phyloP scores from a whole-genome alignment of 2,888 invertebrate species.

The Schizaphis graminum region DNA sequence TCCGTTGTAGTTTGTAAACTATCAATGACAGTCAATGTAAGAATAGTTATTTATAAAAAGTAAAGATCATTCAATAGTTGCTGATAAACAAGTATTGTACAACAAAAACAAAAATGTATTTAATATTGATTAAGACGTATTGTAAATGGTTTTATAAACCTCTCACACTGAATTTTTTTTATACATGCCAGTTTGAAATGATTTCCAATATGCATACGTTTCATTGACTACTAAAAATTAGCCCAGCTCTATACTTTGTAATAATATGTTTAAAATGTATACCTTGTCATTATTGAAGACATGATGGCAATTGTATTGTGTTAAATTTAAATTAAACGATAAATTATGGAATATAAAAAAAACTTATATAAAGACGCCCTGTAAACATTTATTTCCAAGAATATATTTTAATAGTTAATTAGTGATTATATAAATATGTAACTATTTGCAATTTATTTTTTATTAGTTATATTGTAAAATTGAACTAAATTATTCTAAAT shows the following conservation, averaged over 20 bases:
- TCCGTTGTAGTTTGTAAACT: neutral
- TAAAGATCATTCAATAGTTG: neutral
- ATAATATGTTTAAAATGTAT: neutral
- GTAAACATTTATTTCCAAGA: neutral
- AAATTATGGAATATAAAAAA: neutral
- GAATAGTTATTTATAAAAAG: neutral
- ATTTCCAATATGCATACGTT: neutral
- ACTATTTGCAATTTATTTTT: too few species aligned
- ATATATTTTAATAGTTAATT: neutral
- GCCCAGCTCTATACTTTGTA: neutral
- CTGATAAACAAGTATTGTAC: neutral
- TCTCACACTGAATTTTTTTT: too few species aligned
- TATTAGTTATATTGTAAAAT: too few species aligned
- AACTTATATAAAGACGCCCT: neutral
- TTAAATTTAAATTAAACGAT: neutral
- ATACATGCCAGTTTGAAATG: neutral
- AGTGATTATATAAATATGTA: neutral
- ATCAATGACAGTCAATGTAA: neutral
- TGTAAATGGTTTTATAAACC: too few species aligned
- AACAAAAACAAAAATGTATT: neutral
- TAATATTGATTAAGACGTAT: too few species aligned
- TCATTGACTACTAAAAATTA: neutral
- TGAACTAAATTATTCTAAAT: neutral
- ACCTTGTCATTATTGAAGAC: neutral
- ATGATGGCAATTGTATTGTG: neutral